Conservation (phyloP, 2,797 vertebrate species). For the Melanotaenia parkinsoni region DNA sequence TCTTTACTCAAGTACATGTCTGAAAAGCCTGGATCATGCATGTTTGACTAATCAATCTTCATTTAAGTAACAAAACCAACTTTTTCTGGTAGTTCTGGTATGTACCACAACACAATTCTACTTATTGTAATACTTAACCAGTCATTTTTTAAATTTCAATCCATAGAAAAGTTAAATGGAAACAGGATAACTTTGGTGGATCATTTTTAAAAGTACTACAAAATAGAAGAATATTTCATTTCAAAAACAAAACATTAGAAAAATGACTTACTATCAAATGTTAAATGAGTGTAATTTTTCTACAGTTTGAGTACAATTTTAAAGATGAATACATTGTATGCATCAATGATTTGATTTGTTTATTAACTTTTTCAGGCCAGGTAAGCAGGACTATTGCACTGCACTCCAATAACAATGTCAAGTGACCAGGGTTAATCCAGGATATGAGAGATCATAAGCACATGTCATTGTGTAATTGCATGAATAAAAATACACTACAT, state of each 20-base stretch:
- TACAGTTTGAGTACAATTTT: too few species aligned
- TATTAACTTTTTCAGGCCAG: conserved; percentile 27
- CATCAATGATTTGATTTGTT: conserved; percentile 6
- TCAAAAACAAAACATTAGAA: neutral
- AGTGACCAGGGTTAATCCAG: conserved; percentile 45
- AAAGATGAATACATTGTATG: too few species aligned
- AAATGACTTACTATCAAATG: neutral
- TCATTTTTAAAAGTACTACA: neutral
- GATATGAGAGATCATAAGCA: conserved; percentile 29
- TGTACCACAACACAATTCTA: neutral
- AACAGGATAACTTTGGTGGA: neutral
- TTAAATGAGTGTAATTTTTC: neutral
- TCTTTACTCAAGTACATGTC: neutral
- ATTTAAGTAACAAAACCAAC: neutral
- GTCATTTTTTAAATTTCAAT: too few species aligned
- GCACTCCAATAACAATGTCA: conserved; percentile 27
- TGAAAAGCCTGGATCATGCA: neutral
- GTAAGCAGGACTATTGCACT: conserved; percentile 50
- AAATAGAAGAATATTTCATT: neutral
- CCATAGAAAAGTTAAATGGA: too few species aligned
- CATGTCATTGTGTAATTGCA: neutral
- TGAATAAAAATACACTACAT: neutral
- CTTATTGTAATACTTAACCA: neutral
- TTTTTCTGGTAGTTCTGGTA: neutral
- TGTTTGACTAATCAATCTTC: neutral